Evolutionary conservation across 2,797 vertebrate genomes (phyloP), one percentile per base, ranked within the genome.

Genomic region (Neostethus bicornis): DNA sequence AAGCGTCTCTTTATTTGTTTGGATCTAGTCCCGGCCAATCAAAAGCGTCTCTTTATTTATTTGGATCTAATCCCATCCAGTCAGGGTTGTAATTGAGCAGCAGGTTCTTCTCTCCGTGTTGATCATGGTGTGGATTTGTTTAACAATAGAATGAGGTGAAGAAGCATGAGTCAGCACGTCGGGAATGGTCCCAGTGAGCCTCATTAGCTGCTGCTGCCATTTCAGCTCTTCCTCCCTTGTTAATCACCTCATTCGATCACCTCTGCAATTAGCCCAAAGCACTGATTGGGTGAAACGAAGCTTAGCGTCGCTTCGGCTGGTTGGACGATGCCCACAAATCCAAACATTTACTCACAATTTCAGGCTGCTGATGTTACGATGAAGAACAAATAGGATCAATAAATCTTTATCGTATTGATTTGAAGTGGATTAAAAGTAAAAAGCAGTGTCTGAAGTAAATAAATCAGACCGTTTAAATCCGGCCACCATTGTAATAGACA

Each of bases 141-240:
- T n/a, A n/a, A n/a, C n/a, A n/a, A n/a, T n/a, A n/a, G n/a, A n/a
- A n/a, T n/a, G n/a, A n/a, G n/a, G n/a, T n/a, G n/a, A n/a, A n/a
- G n/a, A n/a, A n/a, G n/a, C n/a, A n/a, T n/a, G n/a, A n/a, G n/a
- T n/a, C n/a, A n/a, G n/a, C n/a, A n/a, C n/a, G n/a, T n/a, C n/a
- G n/a, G n/a, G n/a, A n/a, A n/a, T n/a, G n/a, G 90, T 94, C 81
- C 87, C 87, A 87, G 83, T 83, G 86, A 80, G 90, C 68, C 65
- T 94, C 92, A 94, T 92, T 94, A 95, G 82, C 76, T 78, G 64
- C 76, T 78, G 64, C 76, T 90, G 90, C 61, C 57, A 91, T 91
- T 89, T 91, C 73, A 47, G 77, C 62, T 92, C 52, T 84, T 68
- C 87, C 85, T 91, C 85, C 83, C 74, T 66, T 85, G 85, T 75